Percentiles rank a stretch among this genome's conserved stretches.
Conservation (phyloP, 2,888 invertebrate species). For the Steromphala cineraria region DNA sequence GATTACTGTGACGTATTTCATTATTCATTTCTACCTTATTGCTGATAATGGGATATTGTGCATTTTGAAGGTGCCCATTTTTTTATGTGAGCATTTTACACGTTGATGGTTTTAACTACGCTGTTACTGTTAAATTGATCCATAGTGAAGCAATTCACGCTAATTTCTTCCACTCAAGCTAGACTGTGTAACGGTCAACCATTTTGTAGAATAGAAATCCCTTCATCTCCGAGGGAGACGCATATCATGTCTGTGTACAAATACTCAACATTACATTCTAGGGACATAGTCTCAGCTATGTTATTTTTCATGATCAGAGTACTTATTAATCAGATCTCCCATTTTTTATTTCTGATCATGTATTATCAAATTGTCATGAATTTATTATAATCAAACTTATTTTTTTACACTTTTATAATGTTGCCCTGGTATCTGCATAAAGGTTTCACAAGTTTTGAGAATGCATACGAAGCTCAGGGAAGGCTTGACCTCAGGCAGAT, state of each 20-base stretch:
- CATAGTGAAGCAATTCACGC: constrained; percentile 7
- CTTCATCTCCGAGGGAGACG: neutral
- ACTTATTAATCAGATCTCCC: neutral
- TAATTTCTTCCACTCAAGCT: constrained; percentile 7
- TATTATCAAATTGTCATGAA: constrained; percentile 9
- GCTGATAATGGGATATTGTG: constrained; percentile 4
- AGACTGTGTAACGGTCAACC: constrained; percentile 12
- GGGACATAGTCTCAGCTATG: constrained; percentile 4
- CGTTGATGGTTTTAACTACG: neutral
- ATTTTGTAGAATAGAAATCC: neutral
- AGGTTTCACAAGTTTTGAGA: neutral
- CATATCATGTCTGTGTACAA: constrained; percentile 5
- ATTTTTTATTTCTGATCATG: constrained; percentile 13
- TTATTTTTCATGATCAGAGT: constrained; percentile 1
- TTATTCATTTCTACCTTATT: neutral
- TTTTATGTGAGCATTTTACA: constrained; percentile 14
- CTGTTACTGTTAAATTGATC: constrained; percentile 7
- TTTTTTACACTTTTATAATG: constrained; percentile 12
- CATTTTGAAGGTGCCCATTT: constrained; percentile 15
- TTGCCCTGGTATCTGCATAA: neutral
- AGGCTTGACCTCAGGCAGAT: neutral
- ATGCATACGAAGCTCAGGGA: constrained; percentile 9
- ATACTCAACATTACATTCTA: neutral
- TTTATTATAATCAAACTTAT: constrained; percentile 17
- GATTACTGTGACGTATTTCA: neutral